Percentiles rank a stretch among this genome's conserved stretches.
Evolutionary conservation across 2,797 vertebrate genomes (phyloP).

Genomic region (Smutsia gigantea): DNA sequence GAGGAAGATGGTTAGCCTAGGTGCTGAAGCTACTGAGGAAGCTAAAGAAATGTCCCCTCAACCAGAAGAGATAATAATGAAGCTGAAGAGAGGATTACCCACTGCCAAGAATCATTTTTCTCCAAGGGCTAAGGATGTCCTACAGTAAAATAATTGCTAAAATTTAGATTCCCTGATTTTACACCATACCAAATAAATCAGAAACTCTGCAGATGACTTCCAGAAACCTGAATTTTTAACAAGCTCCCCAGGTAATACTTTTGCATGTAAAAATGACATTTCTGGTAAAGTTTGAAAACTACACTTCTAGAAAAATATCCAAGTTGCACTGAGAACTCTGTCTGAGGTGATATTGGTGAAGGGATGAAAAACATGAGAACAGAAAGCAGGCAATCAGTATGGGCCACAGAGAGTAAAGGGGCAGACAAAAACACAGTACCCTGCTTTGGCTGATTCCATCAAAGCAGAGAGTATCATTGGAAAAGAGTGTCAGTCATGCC

Average conservation of each 20-base stretch:
- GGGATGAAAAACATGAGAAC: background rate
- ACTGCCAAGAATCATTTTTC: background rate
- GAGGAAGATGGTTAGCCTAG: background rate
- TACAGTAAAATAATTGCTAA: background rate
- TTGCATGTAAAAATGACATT: background rate
- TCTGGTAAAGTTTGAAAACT: conserved; percentile 32
- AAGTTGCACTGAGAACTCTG: background rate
- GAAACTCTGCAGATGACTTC: background rate
- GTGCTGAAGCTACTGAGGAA: background rate
- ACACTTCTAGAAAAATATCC: conserved; percentile 3
- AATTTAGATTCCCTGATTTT: background rate
- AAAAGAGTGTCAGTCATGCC: background rate
- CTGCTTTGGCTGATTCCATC: background rate
- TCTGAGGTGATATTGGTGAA: background rate
- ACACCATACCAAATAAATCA: background rate
- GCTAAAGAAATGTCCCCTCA: background rate
- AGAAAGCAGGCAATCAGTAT: background rate
- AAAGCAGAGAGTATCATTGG: background rate
- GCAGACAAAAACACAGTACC: background rate
- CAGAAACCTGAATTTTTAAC: conserved; percentile 23
- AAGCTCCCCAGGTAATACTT: conserved; percentile 15
- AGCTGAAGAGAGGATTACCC: background rate
- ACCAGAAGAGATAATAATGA: background rate
- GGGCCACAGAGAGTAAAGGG: background rate
- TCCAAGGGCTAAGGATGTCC: background rate